Conservation (phyloP, 2,113 vertebrate species). For the Pelvicachromis taeniatus region DNA sequence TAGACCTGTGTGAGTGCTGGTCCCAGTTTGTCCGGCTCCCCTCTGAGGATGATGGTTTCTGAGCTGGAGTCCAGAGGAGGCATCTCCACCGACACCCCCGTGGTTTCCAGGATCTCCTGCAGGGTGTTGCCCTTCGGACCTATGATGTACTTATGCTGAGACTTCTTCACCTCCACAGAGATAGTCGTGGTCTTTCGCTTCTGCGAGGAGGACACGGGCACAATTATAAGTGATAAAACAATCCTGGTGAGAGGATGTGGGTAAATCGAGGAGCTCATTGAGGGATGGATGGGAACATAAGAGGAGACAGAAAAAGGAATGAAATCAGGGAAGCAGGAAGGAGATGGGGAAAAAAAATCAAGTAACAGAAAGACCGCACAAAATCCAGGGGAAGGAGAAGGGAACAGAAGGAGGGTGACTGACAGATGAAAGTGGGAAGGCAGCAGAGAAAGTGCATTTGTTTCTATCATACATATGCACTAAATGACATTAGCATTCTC, state of each 20-base stretch:
- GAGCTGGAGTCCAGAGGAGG: constrained; percentile 72
- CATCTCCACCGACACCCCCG: constrained; percentile 76
- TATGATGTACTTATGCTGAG: constrained; percentile 79
- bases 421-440: background rate
- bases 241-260: background rate
- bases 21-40: constrained; percentile 75
- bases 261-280: background rate
- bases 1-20: constrained; percentile 77
- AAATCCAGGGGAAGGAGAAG: background rate
- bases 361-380: background rate
- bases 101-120: constrained; percentile 78
- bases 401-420: background rate
- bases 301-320: background rate
- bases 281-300: background rate
- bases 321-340: background rate
- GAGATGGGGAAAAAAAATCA: background rate
- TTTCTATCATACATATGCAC: constrained; percentile 3
- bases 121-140: constrained; percentile 77
- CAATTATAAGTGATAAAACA: background rate
- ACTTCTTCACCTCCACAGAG: constrained; percentile 79
- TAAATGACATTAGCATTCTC: constrained; percentile 48
- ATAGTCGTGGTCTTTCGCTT: constrained; percentile 79
- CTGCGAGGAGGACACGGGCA: constrained; percentile 31
- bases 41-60: constrained; percentile 77
- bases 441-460: background rate